Base-by-base conservation (phyloP, 2,797 vertebrate genomes). In the Acanthurus lineatus region DNA sequence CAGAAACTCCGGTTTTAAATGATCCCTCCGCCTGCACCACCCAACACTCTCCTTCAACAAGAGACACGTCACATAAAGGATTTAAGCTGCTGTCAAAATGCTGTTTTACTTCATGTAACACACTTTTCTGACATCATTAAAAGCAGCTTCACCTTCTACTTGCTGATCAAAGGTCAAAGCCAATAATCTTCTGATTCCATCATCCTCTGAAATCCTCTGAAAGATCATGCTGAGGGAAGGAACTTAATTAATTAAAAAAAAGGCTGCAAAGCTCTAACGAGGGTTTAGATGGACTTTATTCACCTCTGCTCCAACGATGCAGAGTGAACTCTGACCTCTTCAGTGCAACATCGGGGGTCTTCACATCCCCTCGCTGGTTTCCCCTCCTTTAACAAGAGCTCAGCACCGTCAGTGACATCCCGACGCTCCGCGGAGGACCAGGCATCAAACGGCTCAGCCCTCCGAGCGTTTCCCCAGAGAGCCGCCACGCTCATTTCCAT, bases 401-500 rank as follows among this genome's bases (percentile, higher is more conserved):
- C 59, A n/a, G 2, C 19, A 3, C 45, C 40, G 0, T 3, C 40
- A 44, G n/a, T 0, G 0, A 14, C 42, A 9, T 77, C 66, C 61
- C 48, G 40, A 14, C 66, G 3, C 60, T 49, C 83, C 53, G 12
- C 4, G 3, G 76, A 76, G 85, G 80, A 20, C 25, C 58, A 35
- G 73, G 82, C 86, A 86, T 93, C 92, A 93, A 93, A 91, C 86
- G 73, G 62, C 66, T 79, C 52, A 69, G 65, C 68, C 62, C 35
- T 52, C 59, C 1, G 49, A 86, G 84, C 2, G 0, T 38, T 42
- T 67, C 83, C 81, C 85, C 49, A 15, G 71, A 83, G 81, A 67
- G 25, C 28, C 22, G 3, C 66, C 81, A 1, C 7, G 1, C 81
- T 92, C 61, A 93, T 93, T 92, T 93, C 85, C 93, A 95, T 94